Percentiles rank a stretch among this genome's conserved stretches.
Conservation (phyloP, 2,888 invertebrate genomes). For the Apomyelois bistriatella region DNA sequence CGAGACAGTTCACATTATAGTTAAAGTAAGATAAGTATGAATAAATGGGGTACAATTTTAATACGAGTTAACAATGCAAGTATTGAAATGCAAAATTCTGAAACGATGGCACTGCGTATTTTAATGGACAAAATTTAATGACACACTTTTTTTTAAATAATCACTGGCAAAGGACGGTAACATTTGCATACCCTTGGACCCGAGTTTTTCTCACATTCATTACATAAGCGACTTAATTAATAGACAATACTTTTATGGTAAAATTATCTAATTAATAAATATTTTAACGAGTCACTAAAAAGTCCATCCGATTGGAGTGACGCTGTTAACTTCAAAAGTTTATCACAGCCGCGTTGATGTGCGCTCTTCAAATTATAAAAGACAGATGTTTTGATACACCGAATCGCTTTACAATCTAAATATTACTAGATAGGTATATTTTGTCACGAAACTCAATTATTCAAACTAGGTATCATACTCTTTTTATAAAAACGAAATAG, state of each 20-base stretch:
- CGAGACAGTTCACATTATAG: too few relatives aligned
- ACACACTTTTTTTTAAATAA: conserved; percentile 29
- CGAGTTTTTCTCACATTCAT: conserved; percentile 47
- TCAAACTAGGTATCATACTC: too few relatives aligned
- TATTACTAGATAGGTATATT: too few relatives aligned
- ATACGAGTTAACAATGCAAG: conserved; percentile 31
- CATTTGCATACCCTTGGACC: conserved; percentile 47
- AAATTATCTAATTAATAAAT: conserved; percentile 37
- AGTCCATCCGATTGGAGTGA: conserved; percentile 56
- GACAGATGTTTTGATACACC: conserved; percentile 12
- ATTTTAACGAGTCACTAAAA: conserved; percentile 44
- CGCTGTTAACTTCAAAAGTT: conserved; percentile 33
- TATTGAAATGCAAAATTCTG: conserved; percentile 26
- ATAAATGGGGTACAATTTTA: not conserved
- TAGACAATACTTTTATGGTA: conserved; percentile 73
- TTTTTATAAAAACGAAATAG: not conserved
- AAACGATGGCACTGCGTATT: conserved; percentile 32
- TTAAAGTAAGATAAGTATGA: too few relatives aligned
- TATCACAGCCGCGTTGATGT: conserved; percentile 77
- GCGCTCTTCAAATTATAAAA: conserved; percentile 39
- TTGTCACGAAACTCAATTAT: too few relatives aligned
- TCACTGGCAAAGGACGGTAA: conserved; percentile 69
- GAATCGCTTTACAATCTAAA: not conserved
- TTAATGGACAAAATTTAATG: conserved; percentile 20
- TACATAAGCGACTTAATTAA: conserved; percentile 39